Percentiles rank a stretch among this genome's conserved stretches.
Evolutionary conservation across 2,113 vertebrate species (phyloP).

Genomic region (Seriola dumerili): DNA sequence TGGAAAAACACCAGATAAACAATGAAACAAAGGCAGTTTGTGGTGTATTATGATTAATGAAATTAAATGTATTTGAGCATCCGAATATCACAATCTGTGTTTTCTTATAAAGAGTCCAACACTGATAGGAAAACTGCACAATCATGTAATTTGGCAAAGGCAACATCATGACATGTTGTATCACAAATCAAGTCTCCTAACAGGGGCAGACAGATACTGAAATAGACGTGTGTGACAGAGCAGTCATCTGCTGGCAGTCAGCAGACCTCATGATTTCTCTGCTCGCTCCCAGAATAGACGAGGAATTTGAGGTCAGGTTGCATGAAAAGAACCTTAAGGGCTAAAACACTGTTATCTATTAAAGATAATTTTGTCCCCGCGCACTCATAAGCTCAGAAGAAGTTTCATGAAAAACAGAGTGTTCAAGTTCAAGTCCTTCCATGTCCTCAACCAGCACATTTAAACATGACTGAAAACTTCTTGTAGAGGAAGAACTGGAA

Average conservation of each 20-base stretch:
- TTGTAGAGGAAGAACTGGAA: background rate
- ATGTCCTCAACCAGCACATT: no score
- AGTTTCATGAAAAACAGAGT: background rate
- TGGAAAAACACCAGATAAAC: no score
- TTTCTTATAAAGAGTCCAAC: no score
- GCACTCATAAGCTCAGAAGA: background rate
- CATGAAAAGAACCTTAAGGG: conserved; percentile 10
- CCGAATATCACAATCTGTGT: no score
- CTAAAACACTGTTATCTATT: background rate
- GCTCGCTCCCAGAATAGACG: conserved; percentile 19
- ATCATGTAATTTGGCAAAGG: background rate
- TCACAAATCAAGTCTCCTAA: conserved; percentile 20
- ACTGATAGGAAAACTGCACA: no score
- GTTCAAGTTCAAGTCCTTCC: background rate
- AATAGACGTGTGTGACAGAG: conserved; percentile 7
- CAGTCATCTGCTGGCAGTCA: conserved; percentile 5
- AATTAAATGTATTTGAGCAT: no score
- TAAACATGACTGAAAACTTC: no score
- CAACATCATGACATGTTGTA: background rate
- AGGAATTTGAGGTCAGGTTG: conserved; percentile 16
- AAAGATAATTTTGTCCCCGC: background rate
- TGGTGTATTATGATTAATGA: no score
- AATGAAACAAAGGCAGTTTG: no score
- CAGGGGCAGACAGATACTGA: conserved; percentile 3
- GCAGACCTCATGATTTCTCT: conserved; percentile 4